A percentile compares a stretch with the other conserved stretches of the same genome.
Conservation (phyloP, 2,113 vertebrate species). For the Thalassarche chlororhynchos region DNA sequence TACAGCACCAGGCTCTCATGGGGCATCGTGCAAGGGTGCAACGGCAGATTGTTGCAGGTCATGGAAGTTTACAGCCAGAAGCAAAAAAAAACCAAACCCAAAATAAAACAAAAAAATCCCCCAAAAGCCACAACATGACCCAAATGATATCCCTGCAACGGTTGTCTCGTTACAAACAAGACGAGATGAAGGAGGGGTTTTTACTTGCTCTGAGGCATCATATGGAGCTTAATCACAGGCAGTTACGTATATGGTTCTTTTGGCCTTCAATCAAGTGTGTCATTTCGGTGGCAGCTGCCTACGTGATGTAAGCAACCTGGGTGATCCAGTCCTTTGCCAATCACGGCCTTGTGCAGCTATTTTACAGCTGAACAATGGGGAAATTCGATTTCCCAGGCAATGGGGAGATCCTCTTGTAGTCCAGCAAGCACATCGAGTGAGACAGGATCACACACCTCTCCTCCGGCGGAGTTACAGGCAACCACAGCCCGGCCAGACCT, state of each 20-base stretch:
- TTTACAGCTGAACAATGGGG: neutral
- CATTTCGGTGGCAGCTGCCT: constrained; percentile 66
- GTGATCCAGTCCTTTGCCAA: constrained; percentile 31
- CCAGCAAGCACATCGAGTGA: neutral
- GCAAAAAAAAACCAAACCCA: neutral
- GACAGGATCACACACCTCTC: neutral
- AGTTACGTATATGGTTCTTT: constrained; percentile 63
- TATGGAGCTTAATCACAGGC: constrained; percentile 67
- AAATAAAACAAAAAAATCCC: neutral
- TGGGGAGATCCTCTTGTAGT: neutral
- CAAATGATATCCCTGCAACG: constrained; percentile 39
- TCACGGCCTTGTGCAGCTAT: constrained; percentile 14
- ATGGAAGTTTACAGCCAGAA: constrained; percentile 47
- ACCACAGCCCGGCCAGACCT: neutral
- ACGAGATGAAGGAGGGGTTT: constrained; percentile 56
- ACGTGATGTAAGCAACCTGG: constrained; percentile 56
- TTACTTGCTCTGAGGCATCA: constrained; percentile 64
- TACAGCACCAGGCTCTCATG: constrained; percentile 46
- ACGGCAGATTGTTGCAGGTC: constrained; percentile 8
- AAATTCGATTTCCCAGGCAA: neutral
- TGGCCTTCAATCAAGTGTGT: constrained; percentile 69
- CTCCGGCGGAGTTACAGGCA: neutral
- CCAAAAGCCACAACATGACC: constrained; percentile 49
- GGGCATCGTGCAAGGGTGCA: neutral
- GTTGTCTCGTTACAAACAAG: constrained; percentile 37